A percentile compares a stretch with the other conserved stretches of the same genome.
These are phyloP conservation scores for Cryptosula pallasiana DNA, from an alignment of 2,888 invertebrate genomes.

Conservation along the genomic window DNA sequence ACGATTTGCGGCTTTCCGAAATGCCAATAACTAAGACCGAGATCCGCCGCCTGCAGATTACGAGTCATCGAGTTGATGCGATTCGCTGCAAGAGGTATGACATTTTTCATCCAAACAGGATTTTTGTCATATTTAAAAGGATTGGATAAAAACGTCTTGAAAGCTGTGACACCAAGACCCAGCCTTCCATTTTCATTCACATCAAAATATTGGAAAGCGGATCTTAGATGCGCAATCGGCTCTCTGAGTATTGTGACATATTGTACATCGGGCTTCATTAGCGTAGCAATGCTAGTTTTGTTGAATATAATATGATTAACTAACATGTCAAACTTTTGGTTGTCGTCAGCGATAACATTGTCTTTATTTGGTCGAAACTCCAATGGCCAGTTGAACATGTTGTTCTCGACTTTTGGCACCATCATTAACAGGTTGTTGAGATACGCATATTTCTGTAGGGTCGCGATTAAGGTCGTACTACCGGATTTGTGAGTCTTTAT, in stretches of 20 bases:
- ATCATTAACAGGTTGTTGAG: background rate
- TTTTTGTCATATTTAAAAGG: background rate
- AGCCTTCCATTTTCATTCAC: constrained; percentile 8
- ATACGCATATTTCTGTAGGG: constrained; percentile 17
- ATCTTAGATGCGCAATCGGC: background rate
- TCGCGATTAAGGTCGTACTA: constrained; percentile 13
- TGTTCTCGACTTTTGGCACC: constrained; percentile 6
- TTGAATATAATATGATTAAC: constrained; percentile 20
- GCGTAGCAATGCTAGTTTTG: background rate
- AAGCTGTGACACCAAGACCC: background rate
- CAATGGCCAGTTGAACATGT: constrained; percentile 15
- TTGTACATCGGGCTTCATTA: background rate
- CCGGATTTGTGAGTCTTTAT: constrained; percentile 16
- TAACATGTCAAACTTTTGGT: constrained; percentile 1
- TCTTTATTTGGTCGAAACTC: constrained; percentile 9
- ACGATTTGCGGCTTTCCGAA: background rate
- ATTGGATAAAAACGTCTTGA: background rate
- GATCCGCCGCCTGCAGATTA: constrained; percentile 13
- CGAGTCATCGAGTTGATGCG: constrained; percentile 9
- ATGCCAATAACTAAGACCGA: constrained; percentile 19
- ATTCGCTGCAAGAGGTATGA: background rate
- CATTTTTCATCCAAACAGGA: background rate
- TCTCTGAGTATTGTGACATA: constrained; percentile 15
- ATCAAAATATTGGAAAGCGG: constrained; percentile 14
- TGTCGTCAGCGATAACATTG: background rate